Evolutionary conservation across 2,888 invertebrate genomes (phyloP).

Genomic region (Acronicta aceris): DNA sequence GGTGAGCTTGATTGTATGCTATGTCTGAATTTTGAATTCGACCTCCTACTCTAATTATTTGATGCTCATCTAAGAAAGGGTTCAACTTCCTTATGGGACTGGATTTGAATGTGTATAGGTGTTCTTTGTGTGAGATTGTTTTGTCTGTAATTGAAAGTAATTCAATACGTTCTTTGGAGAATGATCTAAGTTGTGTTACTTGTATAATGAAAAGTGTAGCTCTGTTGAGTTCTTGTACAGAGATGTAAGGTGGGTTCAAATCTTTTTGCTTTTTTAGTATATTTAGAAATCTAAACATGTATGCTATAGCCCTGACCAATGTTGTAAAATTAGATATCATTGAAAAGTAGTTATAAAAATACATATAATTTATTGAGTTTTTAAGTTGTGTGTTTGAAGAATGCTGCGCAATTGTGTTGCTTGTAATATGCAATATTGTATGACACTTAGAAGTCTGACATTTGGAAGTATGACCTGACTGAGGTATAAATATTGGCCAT

Average conservation of each 20-base stretch:
- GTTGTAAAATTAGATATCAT: too few species aligned
- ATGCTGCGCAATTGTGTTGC: too few species aligned
- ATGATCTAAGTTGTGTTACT: neutral
- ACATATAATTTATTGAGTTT: neutral
- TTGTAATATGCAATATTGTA: too few species aligned
- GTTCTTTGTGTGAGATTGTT: neutral
- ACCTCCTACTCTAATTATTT: constrained; percentile 25
- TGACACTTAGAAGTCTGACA: too few species aligned
- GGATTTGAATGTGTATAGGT: neutral
- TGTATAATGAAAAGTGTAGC: neutral
- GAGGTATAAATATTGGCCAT: too few species aligned
- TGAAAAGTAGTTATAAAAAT: neutral
- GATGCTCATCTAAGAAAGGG: constrained; percentile 8
- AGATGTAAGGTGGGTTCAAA: too few species aligned
- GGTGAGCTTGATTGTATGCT: constrained; percentile 25
- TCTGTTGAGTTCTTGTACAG: neutral
- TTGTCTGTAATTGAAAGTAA: neutral
- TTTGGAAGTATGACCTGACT: too few species aligned
- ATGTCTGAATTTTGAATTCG: constrained; percentile 30
- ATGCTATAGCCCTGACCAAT: too few species aligned
- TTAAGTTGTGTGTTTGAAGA: too few species aligned
- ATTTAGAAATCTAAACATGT: too few species aligned
- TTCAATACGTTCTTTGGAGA: neutral
- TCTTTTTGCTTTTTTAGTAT: too few species aligned
- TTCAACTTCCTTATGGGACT: constrained; percentile 9